phyloP scores from a whole-genome alignment of 1,140 invertebrate species.

The Geopemphigus sp. region DNA sequence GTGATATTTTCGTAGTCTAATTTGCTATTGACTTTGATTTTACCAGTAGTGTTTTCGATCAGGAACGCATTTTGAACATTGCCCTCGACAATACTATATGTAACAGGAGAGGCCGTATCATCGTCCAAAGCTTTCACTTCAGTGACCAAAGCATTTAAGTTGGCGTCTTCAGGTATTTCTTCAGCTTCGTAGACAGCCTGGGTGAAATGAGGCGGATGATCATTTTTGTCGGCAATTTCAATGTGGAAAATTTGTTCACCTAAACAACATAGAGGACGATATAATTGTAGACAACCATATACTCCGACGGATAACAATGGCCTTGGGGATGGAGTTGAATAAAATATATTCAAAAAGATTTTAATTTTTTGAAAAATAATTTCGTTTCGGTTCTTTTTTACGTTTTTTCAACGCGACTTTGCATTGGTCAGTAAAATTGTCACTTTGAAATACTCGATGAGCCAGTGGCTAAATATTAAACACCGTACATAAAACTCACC shows the following conservation, averaged over 20 bases:
- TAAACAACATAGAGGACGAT: conserved; percentile 51
- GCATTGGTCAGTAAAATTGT: no score
- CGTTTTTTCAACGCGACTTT: no score
- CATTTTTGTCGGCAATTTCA: conserved; percentile 87
- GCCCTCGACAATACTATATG: conserved; percentile 75
- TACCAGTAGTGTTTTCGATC: conserved; percentile 75
- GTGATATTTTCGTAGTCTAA: conserved; percentile 84
- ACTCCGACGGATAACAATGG: no score
- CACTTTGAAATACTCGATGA: no score
- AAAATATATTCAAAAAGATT: no score
- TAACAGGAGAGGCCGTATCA: conserved; percentile 77
- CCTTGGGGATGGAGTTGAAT: no score
- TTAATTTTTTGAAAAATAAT: no score
- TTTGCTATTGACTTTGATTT: conserved; percentile 71
- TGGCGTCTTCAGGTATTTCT: conserved; percentile 76
- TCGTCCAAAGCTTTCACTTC: conserved; percentile 77
- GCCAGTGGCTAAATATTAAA: no score
- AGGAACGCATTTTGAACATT: conserved; percentile 75
- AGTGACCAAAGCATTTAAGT: conserved; percentile 74
- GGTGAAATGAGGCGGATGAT: conserved; percentile 80
- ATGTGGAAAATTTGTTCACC: conserved; percentile 76
- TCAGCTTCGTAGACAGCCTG: conserved; percentile 71
- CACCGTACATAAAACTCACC: conserved; percentile 53
- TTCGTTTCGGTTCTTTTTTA: no score
- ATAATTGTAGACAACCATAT: no score